Evolutionary conservation across 2,797 vertebrate species (phyloP), one percentile per base, ranked within the genome.

Genomic region (Halcyon chelicuti): DNA sequence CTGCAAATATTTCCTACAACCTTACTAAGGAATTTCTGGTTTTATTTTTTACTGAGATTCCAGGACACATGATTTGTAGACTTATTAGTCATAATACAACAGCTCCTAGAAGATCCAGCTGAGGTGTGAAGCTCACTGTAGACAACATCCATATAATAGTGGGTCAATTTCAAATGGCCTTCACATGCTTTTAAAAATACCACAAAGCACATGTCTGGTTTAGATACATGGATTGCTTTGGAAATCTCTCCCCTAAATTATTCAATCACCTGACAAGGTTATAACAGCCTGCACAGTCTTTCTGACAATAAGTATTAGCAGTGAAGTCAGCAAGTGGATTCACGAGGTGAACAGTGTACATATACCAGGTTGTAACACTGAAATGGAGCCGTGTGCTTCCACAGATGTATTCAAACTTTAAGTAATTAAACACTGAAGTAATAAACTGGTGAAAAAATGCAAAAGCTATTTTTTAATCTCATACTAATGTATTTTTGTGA

Each of bases 211-310:
- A 29, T 62, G 22, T 73, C 76, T 86, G 35, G 5, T 83, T 83
- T 37, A 75, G 66, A 46, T 72, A 68, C 35, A 29, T 44, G n/a
- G 46, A 52, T 75, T 78, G 31, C 75, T 94, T 80, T 92, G 85
- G 85, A 96, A 96, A 86, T 40, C 68, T 92, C 60, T 84, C 54
- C 60, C 68, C 60, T 95, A 88, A 92, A 86, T 77, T 87, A 76
- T 93, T 95, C 62, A 85, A 3, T 85, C 75, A 83, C 31, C 62
- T 95, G 67, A 87, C 66, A 83, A 60, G 35, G 13, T 91, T 87
- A 37, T 81, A 88, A 85, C 31, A 63, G 31, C 21, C 61, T 68
- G 68, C 79, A 82, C 54, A 81, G 75, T 12, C 78, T 83, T 96
- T 91, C 78, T 92, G 80, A 72, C 57, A 73, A 26, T 55, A 88